A percentile compares a stretch with the other conserved stretches of the same genome.
phyloP scores from a whole-genome alignment of 2,113 vertebrate species.

The Dipodomys stephensi region DNA sequence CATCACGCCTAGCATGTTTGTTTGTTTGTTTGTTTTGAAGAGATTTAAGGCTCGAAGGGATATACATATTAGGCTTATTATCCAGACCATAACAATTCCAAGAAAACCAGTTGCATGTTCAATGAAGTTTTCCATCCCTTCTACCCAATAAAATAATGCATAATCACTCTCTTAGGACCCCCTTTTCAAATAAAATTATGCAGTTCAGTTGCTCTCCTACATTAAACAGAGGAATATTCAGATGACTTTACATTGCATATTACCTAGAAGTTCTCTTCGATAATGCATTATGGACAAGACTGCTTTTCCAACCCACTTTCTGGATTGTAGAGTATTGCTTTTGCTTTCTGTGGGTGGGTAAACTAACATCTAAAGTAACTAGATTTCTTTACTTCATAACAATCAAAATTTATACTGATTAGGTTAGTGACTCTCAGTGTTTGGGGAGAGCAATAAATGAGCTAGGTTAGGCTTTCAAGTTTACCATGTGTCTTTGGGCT shows the following conservation, averaged over 20 bases:
- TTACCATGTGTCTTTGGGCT: not conserved
- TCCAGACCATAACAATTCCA: not conserved
- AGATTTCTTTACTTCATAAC: not conserved
- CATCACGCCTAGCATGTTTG: too few species aligned
- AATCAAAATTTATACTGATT: too few species aligned
- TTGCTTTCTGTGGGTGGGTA: not conserved
- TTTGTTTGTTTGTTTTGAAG: constrained; percentile 3
- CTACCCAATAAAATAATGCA: not conserved
- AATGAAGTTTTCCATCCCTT: not conserved
- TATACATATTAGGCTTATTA: not conserved
- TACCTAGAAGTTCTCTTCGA: not conserved
- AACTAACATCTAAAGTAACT: not conserved
- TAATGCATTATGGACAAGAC: not conserved
- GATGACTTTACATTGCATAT: not conserved
- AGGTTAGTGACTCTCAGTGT: not conserved
- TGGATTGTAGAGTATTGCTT: not conserved
- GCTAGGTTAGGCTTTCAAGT: not conserved
- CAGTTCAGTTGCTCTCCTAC: not conserved
- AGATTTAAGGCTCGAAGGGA: not conserved
- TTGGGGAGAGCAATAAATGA: not conserved
- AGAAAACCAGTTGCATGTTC: not conserved
- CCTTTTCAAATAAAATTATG: not conserved
- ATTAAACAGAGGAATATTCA: not conserved
- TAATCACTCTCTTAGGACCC: not conserved
- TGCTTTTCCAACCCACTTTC: not conserved